Evolutionary conservation across 2,888 invertebrate genomes (phyloP).

Genomic region (Blomia tropicalis): DNA sequence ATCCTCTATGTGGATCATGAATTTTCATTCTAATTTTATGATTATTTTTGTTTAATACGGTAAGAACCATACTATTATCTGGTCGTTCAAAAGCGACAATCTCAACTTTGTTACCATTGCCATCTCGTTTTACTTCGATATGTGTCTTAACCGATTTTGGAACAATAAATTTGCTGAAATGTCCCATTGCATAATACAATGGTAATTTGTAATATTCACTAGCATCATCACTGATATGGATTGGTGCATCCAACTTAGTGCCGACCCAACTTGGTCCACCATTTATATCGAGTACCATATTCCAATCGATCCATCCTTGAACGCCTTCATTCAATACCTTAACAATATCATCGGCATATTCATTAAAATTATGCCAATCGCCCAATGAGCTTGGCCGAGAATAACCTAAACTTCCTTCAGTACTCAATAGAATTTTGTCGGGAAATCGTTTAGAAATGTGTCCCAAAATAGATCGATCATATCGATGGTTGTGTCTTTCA

Average conservation of each 20-base stretch:
- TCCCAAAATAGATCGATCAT: slow-evolving; percentile 42
- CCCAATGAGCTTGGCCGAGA: slow-evolving; percentile 34
- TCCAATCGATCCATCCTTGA: slow-evolving; percentile 80
- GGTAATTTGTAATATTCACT: slow-evolving; percentile 77
- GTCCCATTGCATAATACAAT: slow-evolving; percentile 66
- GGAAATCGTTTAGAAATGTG: slow-evolving; percentile 40
- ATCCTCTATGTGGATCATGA: background rate
- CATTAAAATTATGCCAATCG: slow-evolving; percentile 54
- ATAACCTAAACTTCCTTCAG: slow-evolving; percentile 59
- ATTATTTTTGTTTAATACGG: too few relatives aligned
- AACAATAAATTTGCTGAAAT: slow-evolving; percentile 40
- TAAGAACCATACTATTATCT: slow-evolving; percentile 9
- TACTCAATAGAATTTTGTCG: slow-evolving; percentile 54
- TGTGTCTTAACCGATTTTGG: slow-evolving; percentile 29
- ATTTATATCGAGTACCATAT: slow-evolving; percentile 51
- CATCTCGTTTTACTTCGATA: background rate
- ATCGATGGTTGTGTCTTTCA: slow-evolving; percentile 39
- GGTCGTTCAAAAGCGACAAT: slow-evolving; percentile 6
- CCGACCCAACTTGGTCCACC: slow-evolving; percentile 57
- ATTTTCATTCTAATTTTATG: background rate
- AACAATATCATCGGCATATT: slow-evolving; percentile 50
- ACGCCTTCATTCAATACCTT: slow-evolving; percentile 47
- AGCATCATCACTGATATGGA: slow-evolving; percentile 46
- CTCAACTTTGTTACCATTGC: background rate
- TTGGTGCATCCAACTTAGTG: slow-evolving; percentile 63